Conservation (phyloP, 2,888 invertebrate genomes). For the Punctoribates punctum region DNA sequence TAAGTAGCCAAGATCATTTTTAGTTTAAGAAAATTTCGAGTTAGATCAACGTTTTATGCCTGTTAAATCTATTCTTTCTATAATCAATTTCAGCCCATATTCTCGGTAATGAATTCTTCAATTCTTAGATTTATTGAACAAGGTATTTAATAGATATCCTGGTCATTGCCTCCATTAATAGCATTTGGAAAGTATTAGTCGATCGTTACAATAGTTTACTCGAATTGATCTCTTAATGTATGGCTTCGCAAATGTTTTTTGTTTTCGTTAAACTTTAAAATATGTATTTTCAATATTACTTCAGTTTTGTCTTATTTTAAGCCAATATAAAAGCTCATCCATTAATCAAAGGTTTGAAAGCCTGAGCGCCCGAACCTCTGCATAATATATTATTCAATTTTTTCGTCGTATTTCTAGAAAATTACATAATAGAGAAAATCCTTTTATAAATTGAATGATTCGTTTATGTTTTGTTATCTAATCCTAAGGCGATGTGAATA, state of each 20-base stretch:
- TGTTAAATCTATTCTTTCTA: too few relatives aligned
- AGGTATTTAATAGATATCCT: too few relatives aligned
- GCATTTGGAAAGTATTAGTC: too few relatives aligned
- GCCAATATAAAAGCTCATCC: constrained; percentile 10
- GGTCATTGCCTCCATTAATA: too few relatives aligned
- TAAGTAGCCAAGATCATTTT: too few relatives aligned
- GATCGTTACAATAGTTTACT: neutral
- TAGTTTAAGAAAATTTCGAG: too few relatives aligned
- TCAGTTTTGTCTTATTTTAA: neutral
- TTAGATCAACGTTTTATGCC: too few relatives aligned
- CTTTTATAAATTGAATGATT: constrained; percentile 26
- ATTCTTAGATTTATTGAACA: too few relatives aligned
- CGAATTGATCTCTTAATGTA: constrained; percentile 29
- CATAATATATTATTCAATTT: neutral
- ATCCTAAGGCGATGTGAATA: constrained; percentile 28
- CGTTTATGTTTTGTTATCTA: constrained; percentile 10
- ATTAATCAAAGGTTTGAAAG: neutral
- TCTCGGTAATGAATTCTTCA: too few relatives aligned
- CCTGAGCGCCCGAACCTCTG: neutral
- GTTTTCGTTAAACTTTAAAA: neutral
- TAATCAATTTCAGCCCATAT: too few relatives aligned
- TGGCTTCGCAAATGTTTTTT: neutral
- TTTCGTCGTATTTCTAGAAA: too few relatives aligned
- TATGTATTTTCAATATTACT: neutral
- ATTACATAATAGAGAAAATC: constrained; percentile 18